A percentile compares a stretch with the other conserved stretches of the same genome.
Conservation (phyloP, 2,113 vertebrate genomes). For the Gymnocephalus cernua region DNA sequence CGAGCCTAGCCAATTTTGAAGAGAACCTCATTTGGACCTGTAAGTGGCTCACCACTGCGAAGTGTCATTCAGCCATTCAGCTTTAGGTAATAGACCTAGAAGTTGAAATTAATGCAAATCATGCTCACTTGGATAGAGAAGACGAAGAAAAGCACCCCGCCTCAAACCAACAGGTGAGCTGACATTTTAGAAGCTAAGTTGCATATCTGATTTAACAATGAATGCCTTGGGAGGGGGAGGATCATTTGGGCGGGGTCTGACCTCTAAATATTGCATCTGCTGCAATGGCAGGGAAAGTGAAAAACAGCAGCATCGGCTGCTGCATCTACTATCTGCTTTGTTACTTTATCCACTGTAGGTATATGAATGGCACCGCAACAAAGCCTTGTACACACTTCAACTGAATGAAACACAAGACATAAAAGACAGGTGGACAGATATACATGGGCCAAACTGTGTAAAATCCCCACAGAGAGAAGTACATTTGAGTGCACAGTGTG, state of each 20-base stretch:
- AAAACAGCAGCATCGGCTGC: conserved; percentile 29
- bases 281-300: conserved; percentile 35
- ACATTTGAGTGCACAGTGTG: neutral
- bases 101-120: conserved; percentile 65
- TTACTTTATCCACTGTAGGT: conserved; percentile 20
- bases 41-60: conserved; percentile 55
- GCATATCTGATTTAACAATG: conserved; percentile 75
- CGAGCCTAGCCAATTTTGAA: conserved; percentile 30
- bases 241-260: conserved; percentile 50
- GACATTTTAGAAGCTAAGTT: conserved; percentile 75
- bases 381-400: neutral
- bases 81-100: conserved; percentile 60
- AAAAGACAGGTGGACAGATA: conserved; percentile 11
- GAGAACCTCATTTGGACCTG: conserved; percentile 42
- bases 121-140: conserved; percentile 22
- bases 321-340: conserved; percentile 1
- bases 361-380: conserved; percentile 1
- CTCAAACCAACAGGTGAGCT: conserved; percentile 68
- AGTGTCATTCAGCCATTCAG: conserved; percentile 51
- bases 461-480: neutral
- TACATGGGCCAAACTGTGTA: neutral
- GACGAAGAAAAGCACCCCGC: conserved; percentile 39
- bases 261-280: conserved; percentile 73
- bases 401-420: conserved; percentile 40
- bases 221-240: conserved; percentile 51